Evolutionary conservation across 2,797 vertebrate genomes (phyloP).

Genomic region (Ptychobarbus kaznakovi): DNA sequence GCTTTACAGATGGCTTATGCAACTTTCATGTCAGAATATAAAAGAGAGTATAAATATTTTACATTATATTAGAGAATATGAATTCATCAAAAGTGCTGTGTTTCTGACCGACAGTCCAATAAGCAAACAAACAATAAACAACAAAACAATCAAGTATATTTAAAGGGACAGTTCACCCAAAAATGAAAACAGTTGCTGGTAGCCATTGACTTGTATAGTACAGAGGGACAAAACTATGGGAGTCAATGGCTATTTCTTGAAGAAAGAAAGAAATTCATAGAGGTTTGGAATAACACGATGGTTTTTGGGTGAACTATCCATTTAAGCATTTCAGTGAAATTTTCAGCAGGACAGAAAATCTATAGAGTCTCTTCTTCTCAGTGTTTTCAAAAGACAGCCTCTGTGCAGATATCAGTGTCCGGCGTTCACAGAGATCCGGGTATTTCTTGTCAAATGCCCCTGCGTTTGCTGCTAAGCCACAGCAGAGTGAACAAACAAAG

Average conservation of each 20-base stretch:
- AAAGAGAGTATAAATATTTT: conserved; percentile 59
- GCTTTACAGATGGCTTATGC: conserved; percentile 49
- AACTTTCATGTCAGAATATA: conserved; percentile 52
- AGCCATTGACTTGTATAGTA: neutral
- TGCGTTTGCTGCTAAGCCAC: conserved; percentile 58
- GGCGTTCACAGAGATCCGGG: conserved; percentile 20
- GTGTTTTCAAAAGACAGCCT: conserved; percentile 28
- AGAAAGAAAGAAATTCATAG: neutral
- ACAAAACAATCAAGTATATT: conserved; percentile 44
- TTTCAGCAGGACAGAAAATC: conserved; percentile 55
- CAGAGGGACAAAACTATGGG: neutral
- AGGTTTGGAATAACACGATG: neutral
- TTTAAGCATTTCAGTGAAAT: conserved; percentile 21
- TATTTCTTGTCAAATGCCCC: conserved; percentile 7
- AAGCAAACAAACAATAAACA: conserved; percentile 41
- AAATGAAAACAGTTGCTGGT: neutral
- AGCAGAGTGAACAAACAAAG: conserved; percentile 57
- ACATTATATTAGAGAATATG: conserved; percentile 48
- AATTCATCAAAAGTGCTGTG: conserved; percentile 56
- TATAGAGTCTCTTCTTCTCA: conserved; percentile 31
- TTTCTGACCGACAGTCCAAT: conserved; percentile 39
- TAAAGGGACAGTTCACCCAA: neutral
- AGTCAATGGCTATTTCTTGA: neutral
- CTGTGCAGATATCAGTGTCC: conserved; percentile 13
- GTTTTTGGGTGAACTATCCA: neutral